Base-by-base conservation (phyloP, 1,140 invertebrate species). In the Drosophila setifemur region DNA sequence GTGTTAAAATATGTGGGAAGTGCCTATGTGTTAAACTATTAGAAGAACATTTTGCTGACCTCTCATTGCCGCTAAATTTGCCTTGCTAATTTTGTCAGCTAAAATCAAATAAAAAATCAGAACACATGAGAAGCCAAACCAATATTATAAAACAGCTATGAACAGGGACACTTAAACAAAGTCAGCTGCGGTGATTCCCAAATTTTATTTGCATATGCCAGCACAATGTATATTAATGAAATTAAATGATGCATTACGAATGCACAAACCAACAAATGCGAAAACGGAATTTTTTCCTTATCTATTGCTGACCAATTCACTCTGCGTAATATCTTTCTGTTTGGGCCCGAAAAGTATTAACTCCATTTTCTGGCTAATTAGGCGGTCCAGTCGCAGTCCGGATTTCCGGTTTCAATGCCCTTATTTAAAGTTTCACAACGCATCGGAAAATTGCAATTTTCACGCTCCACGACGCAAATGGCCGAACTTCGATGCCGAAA, bases 321-420 rank as follows among this genome's bases (percentile, higher is more conserved):
- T 12, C 23, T 33, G 14, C 14, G 8, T n/a, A n/a, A n/a, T n/a
- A 48, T 42, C 35, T 61, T 33, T 49, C 25, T 33, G 28, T 42
- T 26, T 35, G 25, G 14, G 1, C 9, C 26, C 28, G 14, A 40
- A 75, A 37, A 28, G 58, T 70, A 83, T 73, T 70, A 77, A 73
- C 54, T 57, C 35, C 45, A 77, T 83, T 73, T 83, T 73, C 44
- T 74, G 79, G 54, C 55, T 85, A 74, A 83, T 83, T 77, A 85
- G 58, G 8, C 29, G 28, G 28, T 49, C 61, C 66, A 71, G 37
- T 60, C 18, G 45, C 66, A 77, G 42, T 58, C 26, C 42, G 25
- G 37, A 61, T 66, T 39, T 55, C 68, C 68, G 53, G 31, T 44
- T 53, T 35, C 43, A 48, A 18, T 55, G 43, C 29, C 50, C 25